Conservation (phyloP, 2,797 vertebrate genomes). For the Pangasius mekongensis region DNA sequence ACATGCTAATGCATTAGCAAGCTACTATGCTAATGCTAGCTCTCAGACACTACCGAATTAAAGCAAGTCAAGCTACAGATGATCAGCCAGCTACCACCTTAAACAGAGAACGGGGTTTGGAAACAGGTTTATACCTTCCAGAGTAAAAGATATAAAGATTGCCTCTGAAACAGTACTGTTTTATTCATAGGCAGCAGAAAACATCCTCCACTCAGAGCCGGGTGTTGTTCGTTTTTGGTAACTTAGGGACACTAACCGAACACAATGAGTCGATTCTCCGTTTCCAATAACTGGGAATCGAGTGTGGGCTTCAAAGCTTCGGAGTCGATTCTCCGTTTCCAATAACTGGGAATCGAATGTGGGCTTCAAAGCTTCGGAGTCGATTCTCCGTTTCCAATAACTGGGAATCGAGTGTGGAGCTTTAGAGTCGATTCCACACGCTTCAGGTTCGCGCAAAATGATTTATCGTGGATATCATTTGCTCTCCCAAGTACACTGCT, state of each 20-base stretch:
- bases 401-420: background rate
- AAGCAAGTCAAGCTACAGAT: background rate
- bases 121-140: constrained; percentile 2
- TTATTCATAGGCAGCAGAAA: background rate
- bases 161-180: background rate
- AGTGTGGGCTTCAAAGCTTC: background rate
- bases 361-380: background rate
- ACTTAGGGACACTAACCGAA: background rate
- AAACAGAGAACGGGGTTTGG: background rate
- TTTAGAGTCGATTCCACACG: background rate
- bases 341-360: background rate
- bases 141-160: background rate
- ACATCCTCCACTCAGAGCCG: too few relatives aligned
- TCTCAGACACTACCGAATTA: background rate
- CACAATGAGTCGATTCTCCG: background rate
- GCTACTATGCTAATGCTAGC: background rate
- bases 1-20: constrained; percentile 6
- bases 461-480: background rate
- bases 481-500: background rate
- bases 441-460: background rate
- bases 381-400: background rate
- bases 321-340: background rate
- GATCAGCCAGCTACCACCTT: background rate
- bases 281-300: background rate
- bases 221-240: background rate